Conservation (phyloP, 1,140 invertebrate genomes). For the Drosophila orosa region DNA sequence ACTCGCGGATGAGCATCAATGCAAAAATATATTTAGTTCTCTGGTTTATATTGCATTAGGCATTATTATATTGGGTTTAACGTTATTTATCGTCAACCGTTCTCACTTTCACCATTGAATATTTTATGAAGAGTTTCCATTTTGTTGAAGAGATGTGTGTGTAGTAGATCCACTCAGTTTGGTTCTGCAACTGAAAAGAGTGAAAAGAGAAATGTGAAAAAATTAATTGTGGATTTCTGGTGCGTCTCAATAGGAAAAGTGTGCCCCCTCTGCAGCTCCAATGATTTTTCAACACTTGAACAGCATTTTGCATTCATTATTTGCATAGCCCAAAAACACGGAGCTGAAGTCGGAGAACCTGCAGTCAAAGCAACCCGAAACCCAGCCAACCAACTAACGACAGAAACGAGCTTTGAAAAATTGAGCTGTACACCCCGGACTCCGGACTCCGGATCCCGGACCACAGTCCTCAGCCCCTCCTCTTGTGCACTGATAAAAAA, state of each 20-base stretch:
- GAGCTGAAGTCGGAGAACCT: not conserved
- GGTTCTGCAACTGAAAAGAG: constrained; percentile 39
- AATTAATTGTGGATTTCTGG: constrained; percentile 66
- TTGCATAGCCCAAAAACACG: constrained; percentile 61
- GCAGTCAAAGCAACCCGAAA: constrained; percentile 24
- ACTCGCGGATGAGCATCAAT: not conserved
- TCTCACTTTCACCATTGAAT: constrained; percentile 41
- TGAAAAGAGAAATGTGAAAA: constrained; percentile 18
- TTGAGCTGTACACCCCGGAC: constrained; percentile 33
- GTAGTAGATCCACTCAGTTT: constrained; percentile 4
- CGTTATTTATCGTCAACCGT: constrained; percentile 30
- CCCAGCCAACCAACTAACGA: constrained; percentile 54
- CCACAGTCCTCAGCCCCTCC: not conserved
- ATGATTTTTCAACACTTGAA: constrained; percentile 54
- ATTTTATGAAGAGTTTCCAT: constrained; percentile 33
- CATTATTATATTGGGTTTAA: not conserved
- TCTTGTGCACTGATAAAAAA: too few relatives aligned
- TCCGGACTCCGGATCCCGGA: not conserved
- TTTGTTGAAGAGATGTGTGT: not conserved
- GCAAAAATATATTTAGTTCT: constrained; percentile 9
- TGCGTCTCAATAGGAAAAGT: constrained; percentile 21
- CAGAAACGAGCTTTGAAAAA: constrained; percentile 80
- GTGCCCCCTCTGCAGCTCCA: constrained; percentile 1
- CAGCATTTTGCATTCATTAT: constrained; percentile 81
- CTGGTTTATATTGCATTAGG: not conserved